Base-by-base conservation (phyloP, 2,113 vertebrate species). In the Menura novaehollandiae region DNA sequence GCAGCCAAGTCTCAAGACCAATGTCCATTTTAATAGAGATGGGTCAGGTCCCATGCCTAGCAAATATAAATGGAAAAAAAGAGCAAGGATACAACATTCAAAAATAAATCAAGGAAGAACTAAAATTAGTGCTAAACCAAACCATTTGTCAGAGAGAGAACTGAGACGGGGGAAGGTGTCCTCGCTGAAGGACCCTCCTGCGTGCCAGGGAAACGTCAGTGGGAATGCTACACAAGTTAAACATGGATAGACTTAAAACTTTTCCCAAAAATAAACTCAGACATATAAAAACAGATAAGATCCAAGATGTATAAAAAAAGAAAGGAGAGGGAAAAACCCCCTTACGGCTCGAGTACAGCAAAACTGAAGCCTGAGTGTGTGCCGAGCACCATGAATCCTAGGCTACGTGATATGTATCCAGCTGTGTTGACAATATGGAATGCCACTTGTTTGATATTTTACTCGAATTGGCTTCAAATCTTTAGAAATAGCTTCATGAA, bases 381-480 rank as follows among this genome's bases (percentile, higher is more conserved):
- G 37, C 60, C 46, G 66, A 94, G 76, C 86, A 92, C 59, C 64
- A 32, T 1, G 21, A 77, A 74, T 80, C 68, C 88, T 19, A 18
- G 72, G 37, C 30, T 30, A 39, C 10, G 8, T 64, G 53, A 35
- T 24, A 64, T 3, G 13, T 59, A 94, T 88, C 88, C 96, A 96
- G 95, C 95, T 96, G 95, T 93, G 93, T 87, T 95, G 95, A 91
- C 92, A 93, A 72, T 28, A 78, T 63, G 8, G 32, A 79, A 91
- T 75, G 76, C 58, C 91, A 85, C 79, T 96, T 94, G 95, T 95
- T 93, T 85, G 95, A 62, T 78, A 89, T 91, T 92, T 93, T 62
- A 68, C 93, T 93, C 12, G 0, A 95, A 75, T 64, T 78, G 84
- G 64, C 73, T 94, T 60, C 52, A 59, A 75, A 84, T 84, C 76